Evolutionary conservation across 2,113 vertebrate species (phyloP).

Genomic region (Gavialis gangeticus): DNA sequence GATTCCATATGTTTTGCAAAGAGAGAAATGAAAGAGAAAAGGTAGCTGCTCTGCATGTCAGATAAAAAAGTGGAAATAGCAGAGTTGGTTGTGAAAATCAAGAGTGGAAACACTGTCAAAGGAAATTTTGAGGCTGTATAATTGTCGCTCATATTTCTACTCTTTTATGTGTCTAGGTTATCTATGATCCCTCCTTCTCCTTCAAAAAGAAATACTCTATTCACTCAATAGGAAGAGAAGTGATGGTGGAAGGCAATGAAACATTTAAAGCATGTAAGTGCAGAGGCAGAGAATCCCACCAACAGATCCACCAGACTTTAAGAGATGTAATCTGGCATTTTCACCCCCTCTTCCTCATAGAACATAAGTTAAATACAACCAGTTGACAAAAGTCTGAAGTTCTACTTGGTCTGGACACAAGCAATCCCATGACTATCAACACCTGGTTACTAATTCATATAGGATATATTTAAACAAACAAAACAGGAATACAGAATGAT

Average conservation of each 20-base stretch:
- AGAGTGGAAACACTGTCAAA: conserved; percentile 22
- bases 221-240: neutral
- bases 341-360: neutral
- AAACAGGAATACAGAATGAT: neutral
- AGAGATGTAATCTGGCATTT: neutral
- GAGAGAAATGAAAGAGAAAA: neutral
- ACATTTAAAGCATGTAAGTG: neutral
- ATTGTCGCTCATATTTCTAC: conserved; percentile 25
- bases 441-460: neutral
- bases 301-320: neutral
- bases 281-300: conserved; percentile 11
- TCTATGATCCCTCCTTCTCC: neutral
- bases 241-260: accelerated
- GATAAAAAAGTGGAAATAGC: conserved; percentile 27
- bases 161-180: neutral
- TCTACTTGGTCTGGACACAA: neutral
- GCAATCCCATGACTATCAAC: neutral
- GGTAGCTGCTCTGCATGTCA: neutral
- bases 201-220: neutral
- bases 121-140: neutral
- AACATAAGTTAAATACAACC: neutral
- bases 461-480: accelerated
- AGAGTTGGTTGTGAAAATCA: neutral
- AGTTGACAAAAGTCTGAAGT: accelerated
- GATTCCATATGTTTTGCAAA: neutral